These are phyloP conservation scores for Hiodon tergisus DNA, from an alignment of 2,113 vertebrate species.

Conservation along the genomic window DNA sequence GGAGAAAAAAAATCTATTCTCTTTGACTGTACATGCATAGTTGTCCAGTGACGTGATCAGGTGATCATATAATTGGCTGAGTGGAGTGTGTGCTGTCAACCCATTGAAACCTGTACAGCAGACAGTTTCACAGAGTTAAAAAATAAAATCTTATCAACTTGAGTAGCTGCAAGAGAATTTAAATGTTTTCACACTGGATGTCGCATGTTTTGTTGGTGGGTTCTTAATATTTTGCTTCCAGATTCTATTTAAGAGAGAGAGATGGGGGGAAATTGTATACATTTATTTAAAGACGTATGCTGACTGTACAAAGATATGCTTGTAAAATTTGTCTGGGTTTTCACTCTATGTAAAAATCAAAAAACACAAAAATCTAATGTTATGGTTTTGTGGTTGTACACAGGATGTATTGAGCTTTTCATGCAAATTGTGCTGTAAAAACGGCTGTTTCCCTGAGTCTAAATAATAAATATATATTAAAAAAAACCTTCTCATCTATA, in stretches of 20 bases:
- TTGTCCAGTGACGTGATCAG: slow-evolving; percentile 77
- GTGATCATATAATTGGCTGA: slow-evolving; percentile 66
- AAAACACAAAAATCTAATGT: slow-evolving; percentile 64
- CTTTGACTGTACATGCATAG: slow-evolving; percentile 71
- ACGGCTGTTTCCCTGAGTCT: slow-evolving; percentile 76
- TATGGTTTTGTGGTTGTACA: slow-evolving; percentile 95
- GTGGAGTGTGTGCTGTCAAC: slow-evolving; percentile 70
- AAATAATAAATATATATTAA: slow-evolving; percentile 85
- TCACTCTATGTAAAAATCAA: slow-evolving; percentile 84
- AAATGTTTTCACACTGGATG: slow-evolving; percentile 82
- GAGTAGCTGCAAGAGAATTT: slow-evolving; percentile 71
- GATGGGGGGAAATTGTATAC: slow-evolving; percentile 68
- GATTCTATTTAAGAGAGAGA: slow-evolving; percentile 67
- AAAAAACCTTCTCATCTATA: slow-evolving; percentile 70
- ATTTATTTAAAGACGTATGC: slow-evolving; percentile 67
- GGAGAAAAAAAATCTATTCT: slow-evolving; percentile 52
- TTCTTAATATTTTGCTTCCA: slow-evolving; percentile 71
- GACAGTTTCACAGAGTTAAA: slow-evolving; percentile 54
- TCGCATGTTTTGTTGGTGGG: slow-evolving; percentile 93
- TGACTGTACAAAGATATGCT: slow-evolving; percentile 84
- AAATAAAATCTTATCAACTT: slow-evolving; percentile 50
- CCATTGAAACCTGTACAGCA: slow-evolving; percentile 63
- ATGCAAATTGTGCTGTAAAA: slow-evolving; percentile 87
- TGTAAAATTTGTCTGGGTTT: slow-evolving; percentile 91
- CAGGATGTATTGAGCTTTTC: slow-evolving; percentile 90